phyloP scores from a whole-genome alignment of 2,888 invertebrate species.

The Andrena trimmerana region DNA sequence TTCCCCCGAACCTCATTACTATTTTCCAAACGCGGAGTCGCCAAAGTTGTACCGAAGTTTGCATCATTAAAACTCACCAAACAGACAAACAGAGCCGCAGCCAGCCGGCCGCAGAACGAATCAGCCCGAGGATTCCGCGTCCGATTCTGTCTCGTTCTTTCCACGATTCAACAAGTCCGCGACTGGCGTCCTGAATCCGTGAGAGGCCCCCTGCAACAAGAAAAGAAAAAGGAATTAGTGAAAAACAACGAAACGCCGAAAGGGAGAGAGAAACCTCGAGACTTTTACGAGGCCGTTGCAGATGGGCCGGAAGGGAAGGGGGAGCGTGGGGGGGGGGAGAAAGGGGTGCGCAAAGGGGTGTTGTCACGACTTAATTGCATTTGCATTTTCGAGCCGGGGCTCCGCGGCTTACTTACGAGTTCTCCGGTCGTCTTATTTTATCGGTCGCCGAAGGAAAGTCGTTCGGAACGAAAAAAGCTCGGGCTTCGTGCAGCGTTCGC shows the following conservation, averaged over 20 bases:
- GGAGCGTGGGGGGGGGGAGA: no score
- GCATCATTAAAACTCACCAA: slow-evolving; percentile 11
- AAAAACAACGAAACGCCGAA: background rate
- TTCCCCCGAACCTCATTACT: no score
- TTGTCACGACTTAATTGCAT: slow-evolving; percentile 69
- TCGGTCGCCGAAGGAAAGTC: slow-evolving; percentile 30
- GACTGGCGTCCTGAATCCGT: slow-evolving; percentile 9
- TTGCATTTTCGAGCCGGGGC: slow-evolving; percentile 68
- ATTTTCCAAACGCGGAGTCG: background rate
- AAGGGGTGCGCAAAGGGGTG: background rate
- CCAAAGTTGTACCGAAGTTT: background rate
- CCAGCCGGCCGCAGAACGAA: background rate
- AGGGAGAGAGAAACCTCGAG: background rate
- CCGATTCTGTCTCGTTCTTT: slow-evolving; percentile 26
- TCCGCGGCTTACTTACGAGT: slow-evolving; percentile 46
- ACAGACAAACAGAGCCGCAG: background rate
- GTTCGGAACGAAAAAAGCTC: slow-evolving; percentile 1
- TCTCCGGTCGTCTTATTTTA: slow-evolving; percentile 56
- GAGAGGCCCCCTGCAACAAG: slow-evolving; percentile 14
- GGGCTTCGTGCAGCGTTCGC: background rate
- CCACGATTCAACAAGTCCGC: slow-evolving; percentile 43
- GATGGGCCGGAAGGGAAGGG: background rate
- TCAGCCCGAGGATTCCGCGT: background rate
- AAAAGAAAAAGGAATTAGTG: slow-evolving; percentile 7
- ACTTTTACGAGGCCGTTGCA: slow-evolving; percentile 6